phyloP scores from a whole-genome alignment of 2,113 vertebrate genomes.

The Peromyscus californicus region DNA sequence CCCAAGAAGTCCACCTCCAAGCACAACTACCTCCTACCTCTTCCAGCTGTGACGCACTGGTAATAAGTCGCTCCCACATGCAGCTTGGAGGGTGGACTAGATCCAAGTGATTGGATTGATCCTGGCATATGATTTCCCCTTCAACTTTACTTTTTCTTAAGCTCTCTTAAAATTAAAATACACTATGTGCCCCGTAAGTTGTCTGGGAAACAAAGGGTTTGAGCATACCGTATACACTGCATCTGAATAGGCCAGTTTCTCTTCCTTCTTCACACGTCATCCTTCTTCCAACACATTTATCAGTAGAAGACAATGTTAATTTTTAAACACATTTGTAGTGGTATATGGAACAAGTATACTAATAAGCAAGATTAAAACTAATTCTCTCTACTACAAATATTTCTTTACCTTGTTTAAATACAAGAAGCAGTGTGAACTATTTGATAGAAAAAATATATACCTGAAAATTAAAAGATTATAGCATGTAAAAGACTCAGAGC shows the following conservation, averaged over 20 bases:
- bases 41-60: too few relatives aligned
- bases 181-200: neutral
- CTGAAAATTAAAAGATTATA: neutral
- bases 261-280: neutral
- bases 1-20: neutral
- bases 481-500: too few relatives aligned
- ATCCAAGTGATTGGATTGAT: neutral
- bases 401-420: neutral
- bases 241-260: neutral
- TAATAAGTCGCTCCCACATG: neutral
- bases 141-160: constrained; percentile 35
- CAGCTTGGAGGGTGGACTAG: too few relatives aligned
- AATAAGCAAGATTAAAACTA: neutral
- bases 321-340: neutral
- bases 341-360: neutral
- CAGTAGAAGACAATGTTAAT: neutral
- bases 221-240: neutral
- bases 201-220: neutral
- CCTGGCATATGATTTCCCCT: neutral
- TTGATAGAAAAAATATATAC: neutral
- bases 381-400: constrained; percentile 12
- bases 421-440: neutral
- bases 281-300: neutral
- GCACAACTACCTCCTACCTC: neutral
- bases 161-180: neutral